Evolutionary conservation across 1,140 invertebrate species (phyloP).

Genomic region (Sipha flava): DNA sequence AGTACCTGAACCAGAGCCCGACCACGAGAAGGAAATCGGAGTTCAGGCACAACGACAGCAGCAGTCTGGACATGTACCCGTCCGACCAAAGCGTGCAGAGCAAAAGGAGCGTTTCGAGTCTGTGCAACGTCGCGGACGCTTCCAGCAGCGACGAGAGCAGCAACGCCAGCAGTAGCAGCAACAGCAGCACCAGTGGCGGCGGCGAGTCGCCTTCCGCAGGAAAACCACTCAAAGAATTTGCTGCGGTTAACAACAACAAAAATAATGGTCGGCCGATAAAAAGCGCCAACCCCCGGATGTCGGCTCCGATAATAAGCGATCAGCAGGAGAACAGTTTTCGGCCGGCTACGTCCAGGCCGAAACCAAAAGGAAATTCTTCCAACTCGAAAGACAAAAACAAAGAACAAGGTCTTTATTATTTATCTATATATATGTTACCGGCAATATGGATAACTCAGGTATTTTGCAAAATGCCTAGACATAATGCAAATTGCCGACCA

Average conservation of each 20-base stretch:
- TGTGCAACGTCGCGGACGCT: not conserved
- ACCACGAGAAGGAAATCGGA: not conserved
- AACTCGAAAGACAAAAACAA: constrained; percentile 1
- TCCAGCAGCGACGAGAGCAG: not conserved
- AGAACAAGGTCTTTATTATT: not conserved
- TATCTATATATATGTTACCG: not conserved
- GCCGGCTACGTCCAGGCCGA: not conserved
- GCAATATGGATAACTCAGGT: no score
- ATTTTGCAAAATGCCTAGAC: no score
- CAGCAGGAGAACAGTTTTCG: constrained; percentile 6
- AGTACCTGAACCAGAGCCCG: constrained; percentile 15
- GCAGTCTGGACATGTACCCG: constrained; percentile 1
- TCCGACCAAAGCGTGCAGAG: not conserved
- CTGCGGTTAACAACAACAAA: no score
- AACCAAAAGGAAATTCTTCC: not conserved
- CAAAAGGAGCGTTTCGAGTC: not conserved
- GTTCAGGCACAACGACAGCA: not conserved
- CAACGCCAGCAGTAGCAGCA: not conserved
- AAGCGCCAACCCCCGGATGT: constrained; percentile 10
- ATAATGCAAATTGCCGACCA: no score
- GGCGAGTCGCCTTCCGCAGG: not conserved
- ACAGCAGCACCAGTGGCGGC: not conserved
- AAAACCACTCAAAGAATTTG: not conserved
- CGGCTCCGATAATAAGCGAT: constrained; percentile 8
- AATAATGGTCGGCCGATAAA: not conserved